phyloP scores from a whole-genome alignment of 2,797 vertebrate species.

The Lemur catta region DNA sequence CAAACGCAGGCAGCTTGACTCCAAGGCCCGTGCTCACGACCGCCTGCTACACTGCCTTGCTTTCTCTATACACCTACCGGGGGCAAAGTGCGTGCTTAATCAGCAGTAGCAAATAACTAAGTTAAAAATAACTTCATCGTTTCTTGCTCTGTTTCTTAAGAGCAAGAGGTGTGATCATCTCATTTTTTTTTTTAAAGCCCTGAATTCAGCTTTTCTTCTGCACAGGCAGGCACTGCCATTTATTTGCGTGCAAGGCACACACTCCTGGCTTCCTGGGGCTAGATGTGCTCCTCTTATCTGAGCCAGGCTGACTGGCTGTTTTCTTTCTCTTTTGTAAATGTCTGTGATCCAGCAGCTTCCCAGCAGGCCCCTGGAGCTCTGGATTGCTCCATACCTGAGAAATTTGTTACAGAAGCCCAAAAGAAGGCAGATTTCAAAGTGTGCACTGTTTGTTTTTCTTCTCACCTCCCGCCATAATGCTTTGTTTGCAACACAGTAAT shows the following conservation, averaged over 20 bases:
- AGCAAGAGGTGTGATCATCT: neutral
- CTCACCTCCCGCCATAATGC: constrained; percentile 29
- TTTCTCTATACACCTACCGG: neutral
- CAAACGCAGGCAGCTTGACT: neutral
- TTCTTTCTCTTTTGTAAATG: constrained; percentile 13
- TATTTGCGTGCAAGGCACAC: constrained; percentile 47
- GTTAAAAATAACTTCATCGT: neutral
- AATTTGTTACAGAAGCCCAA: neutral
- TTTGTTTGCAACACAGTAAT: constrained; percentile 42
- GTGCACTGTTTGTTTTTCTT: neutral
- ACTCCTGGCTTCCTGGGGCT: neutral
- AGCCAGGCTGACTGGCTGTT: neutral
- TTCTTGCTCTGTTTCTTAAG: constrained; percentile 35
- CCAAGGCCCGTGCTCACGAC: neutral
- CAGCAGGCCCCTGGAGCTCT: neutral
- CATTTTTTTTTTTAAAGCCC: constrained; percentile 26
- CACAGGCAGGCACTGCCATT: neutral
- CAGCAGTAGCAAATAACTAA: constrained; percentile 15
- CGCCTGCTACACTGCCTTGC: neutral
- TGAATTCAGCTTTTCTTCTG: neutral
- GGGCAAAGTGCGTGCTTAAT: neutral
- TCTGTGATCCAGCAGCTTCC: constrained; percentile 42
- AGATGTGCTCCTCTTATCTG: neutral
- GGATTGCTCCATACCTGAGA: neutral
- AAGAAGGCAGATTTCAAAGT: constrained; percentile 42